These are phyloP conservation scores for Scaptomyza cyrtandrae DNA, from an alignment of 2,888 invertebrate species.

Conservation along the genomic window DNA sequence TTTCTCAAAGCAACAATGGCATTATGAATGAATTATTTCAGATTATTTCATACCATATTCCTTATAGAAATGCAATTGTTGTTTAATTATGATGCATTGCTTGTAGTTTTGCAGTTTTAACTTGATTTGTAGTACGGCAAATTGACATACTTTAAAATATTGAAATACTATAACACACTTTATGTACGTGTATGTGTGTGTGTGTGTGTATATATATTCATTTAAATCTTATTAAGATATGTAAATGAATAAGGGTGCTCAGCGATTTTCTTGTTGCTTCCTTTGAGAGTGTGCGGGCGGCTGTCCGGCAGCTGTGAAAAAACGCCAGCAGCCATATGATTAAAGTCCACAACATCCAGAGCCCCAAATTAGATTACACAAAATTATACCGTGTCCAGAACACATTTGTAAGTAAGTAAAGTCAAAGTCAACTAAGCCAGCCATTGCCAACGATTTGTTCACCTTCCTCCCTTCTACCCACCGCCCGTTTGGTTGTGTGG, in stretches of 20 bases:
- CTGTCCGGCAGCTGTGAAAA: constrained; percentile 53
- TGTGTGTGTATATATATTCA: constrained; percentile 29
- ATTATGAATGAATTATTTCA: too few relatives aligned
- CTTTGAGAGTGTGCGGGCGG: constrained; percentile 26
- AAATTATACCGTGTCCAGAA: constrained; percentile 39
- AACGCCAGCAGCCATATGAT: constrained; percentile 49
- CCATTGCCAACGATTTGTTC: constrained; percentile 22
- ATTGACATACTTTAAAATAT: neutral
- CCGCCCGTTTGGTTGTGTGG: neutral
- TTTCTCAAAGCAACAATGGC: too few relatives aligned
- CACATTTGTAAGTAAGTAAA: constrained; percentile 12
- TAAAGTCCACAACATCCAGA: constrained; percentile 29
- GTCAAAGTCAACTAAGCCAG: constrained; percentile 3
- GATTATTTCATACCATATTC: neutral
- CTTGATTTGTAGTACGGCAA: too few relatives aligned
- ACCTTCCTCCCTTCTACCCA: neutral
- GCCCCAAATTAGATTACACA: constrained; percentile 51
- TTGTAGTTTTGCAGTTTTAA: neutral
- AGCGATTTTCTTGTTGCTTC: constrained; percentile 31
- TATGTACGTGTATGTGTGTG: neutral
- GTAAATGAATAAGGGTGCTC: constrained; percentile 57
- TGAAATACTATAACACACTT: neutral
- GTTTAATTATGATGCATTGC: neutral
- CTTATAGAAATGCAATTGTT: neutral
- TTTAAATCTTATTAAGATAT: constrained; percentile 54